Percentiles rank a stretch among this genome's conserved stretches.
Conservation (phyloP, 2,888 invertebrate genomes). For the Caenorhabditis sp. region DNA sequence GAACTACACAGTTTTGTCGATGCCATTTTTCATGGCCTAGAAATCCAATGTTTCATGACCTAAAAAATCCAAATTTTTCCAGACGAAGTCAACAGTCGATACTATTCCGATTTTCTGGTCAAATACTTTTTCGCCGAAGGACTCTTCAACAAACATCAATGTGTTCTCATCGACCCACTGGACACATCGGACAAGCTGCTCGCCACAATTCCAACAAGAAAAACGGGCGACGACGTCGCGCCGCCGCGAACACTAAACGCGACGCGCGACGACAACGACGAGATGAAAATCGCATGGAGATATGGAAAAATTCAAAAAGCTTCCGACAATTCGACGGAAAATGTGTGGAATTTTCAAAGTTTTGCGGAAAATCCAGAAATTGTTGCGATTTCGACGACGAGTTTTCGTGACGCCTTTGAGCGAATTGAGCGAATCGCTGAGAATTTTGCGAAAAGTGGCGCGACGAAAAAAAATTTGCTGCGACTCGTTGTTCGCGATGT, state of each 20-base stretch:
- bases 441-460: constrained; percentile 13
- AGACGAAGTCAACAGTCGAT: constrained; percentile 28
- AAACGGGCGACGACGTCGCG: not conserved
- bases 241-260: not conserved
- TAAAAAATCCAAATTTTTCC: constrained; percentile 6
- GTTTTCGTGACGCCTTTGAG: constrained; percentile 8
- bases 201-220: constrained; percentile 13
- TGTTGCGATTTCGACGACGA: not conserved
- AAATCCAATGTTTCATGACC: too few relatives aligned
- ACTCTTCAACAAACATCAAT: constrained; percentile 18
- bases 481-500: constrained; percentile 30
- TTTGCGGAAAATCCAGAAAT: constrained; percentile 13
- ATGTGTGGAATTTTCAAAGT: constrained; percentile 26
- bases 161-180: constrained; percentile 23
- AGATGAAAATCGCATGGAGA: constrained; percentile 37
- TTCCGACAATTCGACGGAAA: constrained; percentile 11
- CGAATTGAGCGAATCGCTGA: constrained; percentile 16
- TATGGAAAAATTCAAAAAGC: constrained; percentile 22
- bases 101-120: constrained; percentile 19
- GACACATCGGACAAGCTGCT: constrained; percentile 10
- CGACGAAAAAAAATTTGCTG: constrained; percentile 34
- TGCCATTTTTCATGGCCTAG: too few relatives aligned
- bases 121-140: constrained; percentile 36
- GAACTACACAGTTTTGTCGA: too few relatives aligned
- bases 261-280: not conserved